Evolutionary conservation across 2,888 invertebrate genomes (phyloP).

Genomic region (Leptopterna dolabrata): DNA sequence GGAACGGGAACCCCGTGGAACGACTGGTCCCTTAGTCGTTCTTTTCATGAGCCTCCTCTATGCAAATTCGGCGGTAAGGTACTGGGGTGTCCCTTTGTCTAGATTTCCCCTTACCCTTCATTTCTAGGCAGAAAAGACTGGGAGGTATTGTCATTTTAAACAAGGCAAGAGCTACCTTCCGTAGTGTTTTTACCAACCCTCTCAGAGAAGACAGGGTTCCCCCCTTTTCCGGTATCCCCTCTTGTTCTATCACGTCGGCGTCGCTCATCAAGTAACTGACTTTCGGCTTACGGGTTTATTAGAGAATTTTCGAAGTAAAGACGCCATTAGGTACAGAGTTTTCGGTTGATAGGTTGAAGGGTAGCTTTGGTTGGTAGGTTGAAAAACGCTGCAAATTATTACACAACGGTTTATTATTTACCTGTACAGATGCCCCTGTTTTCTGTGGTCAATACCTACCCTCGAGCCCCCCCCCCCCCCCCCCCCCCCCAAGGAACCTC

Average conservation of each 20-base stretch:
- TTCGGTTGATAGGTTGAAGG: no score
- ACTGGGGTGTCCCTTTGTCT: slow-evolving; percentile 22
- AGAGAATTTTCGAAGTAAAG: no score
- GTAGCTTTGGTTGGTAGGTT: no score
- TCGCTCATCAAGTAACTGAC: not conserved
- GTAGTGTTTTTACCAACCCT: not conserved
- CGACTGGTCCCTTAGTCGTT: not conserved
- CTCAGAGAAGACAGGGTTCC: not conserved
- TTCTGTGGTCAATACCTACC: no score
- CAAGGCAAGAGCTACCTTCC: slow-evolving; percentile 10
- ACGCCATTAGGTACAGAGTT: no score
- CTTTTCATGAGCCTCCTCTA: not conserved
- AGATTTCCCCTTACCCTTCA: not conserved
- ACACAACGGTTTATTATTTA: no score
- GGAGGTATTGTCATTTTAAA: slow-evolving; percentile 26
- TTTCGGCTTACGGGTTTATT: not conserved
- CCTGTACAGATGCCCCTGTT: no score
- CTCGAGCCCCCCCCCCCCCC: no score
- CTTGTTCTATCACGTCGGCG: not conserved
- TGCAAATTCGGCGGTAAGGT: slow-evolving; percentile 27
- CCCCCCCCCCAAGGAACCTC: no score
- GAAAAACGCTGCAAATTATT: no score
- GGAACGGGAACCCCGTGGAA: not conserved
- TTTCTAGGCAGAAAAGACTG: slow-evolving; percentile 4
- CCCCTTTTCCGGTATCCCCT: not conserved